Base-by-base conservation (phyloP, 2,113 vertebrate species). In the Cephalopholis sonnerati region DNA sequence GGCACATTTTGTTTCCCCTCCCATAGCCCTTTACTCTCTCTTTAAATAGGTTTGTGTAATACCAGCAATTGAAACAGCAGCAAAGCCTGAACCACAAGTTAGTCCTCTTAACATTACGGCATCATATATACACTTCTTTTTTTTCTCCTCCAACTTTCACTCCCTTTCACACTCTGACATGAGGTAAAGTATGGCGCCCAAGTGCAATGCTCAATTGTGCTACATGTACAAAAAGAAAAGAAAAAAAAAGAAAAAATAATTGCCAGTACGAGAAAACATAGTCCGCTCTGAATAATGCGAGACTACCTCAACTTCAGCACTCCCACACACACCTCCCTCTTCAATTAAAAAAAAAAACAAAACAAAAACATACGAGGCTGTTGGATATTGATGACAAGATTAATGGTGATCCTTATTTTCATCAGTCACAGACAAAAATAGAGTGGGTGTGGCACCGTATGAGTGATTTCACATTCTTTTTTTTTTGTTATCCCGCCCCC, bases 131-230 rank as follows among this genome's bases (percentile, higher is more conserved):
- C 79, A 87, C 63, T 24, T 67, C 27, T 58, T 32, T 20, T 24
- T 59, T 48, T 16, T 17, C 10, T 78, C 87, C 69, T 53, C 78
- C 59, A 75, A 62, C 64, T 48, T 55, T 74, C 79, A 32, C 77
- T 89, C 78, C 95, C 95, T 93, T 95, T 96, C 93, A 93, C 93
- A 96, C 92, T 92, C 89, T 96, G 96, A 97, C 96, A 96, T 97
- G 97, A 99, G 97, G 97, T 98, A 97, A 97, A 96, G 95, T 96
- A 95, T 96, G 96, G 96, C 93, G 96, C 96, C 93, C 95, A 95
- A 98, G 97, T 97, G 97, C 97, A 97, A 96, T 95, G 96, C 95
- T 97, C 92, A 93, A 96, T 96, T 97, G 96, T 97, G 97, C 97
- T 96, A 96, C 96, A 96, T 94, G 95, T 96, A 96, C 91, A 96